Evolutionary conservation across 2,113 vertebrate genomes (phyloP), one percentile per base, ranked within the genome.

Genomic region (Nycticebus coucang): DNA sequence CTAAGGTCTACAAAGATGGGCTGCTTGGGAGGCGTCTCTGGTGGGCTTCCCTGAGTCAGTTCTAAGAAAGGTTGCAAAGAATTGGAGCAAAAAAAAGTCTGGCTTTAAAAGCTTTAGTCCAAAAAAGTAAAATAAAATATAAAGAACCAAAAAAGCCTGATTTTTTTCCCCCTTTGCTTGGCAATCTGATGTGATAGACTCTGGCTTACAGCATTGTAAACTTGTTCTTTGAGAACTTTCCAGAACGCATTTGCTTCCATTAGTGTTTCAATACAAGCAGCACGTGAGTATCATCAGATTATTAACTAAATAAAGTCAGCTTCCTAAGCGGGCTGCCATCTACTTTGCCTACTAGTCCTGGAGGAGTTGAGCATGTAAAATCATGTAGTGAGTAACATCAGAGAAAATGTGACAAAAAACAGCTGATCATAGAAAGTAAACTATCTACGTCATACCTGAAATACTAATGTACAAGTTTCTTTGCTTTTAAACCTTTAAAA

Each of bases 401-500:
- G 26, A 86, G 55, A 41, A 82, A 79, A 87, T 85, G 50, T 89
- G 6, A 89, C 57, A 89, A 75, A 24, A 78, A 89, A 66, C 13
- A 93, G 28, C 55, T 28, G 18, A 55, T 72, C 11, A 24, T 28
- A 64, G 84, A 75, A 55, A 41, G 60, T 1, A 87, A 10, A 26
- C 28, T 22, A 74, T 22, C 18, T 2, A 69, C 15, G 79, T 93
- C 41, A 35, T 79, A 79, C 64, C 57, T 10, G 24, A 91, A 77
- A 87, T 35, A 9, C 12, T 59, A 10, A 96, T 83, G 93, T 79
- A 77, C 37, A 57, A 79, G 89, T 10, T 24, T 75, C 24, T 90
- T 93, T 94, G 69, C 35, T 72, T 90, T 91, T 92, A 86, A 75
- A 83, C 15, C 7, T 79, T 95, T 90, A 53, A 5, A 74, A 87